Evolutionary conservation across 2,113 vertebrate genomes (phyloP).

Genomic region (Xyrauchen texanus): DNA sequence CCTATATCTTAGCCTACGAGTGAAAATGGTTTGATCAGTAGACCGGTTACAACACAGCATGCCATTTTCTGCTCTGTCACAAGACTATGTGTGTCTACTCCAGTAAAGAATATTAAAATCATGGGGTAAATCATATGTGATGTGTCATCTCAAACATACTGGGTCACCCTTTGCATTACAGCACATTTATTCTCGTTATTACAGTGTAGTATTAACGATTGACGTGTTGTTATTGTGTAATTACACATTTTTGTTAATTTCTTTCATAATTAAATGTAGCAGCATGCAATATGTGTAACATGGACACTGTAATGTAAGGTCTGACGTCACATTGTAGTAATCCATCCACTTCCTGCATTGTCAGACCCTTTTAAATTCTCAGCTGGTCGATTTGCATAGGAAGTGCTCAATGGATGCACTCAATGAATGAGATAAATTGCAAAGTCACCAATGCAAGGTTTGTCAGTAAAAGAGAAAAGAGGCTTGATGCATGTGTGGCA

Average conservation of each 20-base stretch:
- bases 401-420: constrained; percentile 18
- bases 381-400: not conserved
- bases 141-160: constrained; percentile 4
- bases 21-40: not conserved
- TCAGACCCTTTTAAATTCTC: constrained; percentile 7
- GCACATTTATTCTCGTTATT: too few relatives aligned
- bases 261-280: not conserved
- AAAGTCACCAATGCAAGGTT: constrained; percentile 16
- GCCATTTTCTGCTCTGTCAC: constrained; percentile 48
- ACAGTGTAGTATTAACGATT: not conserved
- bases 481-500: constrained; percentile 18
- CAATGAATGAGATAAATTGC: not conserved
- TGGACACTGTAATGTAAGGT: not conserved
- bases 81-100: not conserved
- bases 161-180: not conserved
- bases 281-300: not conserved
- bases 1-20: constrained; percentile 10
- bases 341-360: constrained; percentile 19
- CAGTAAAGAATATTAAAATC: not conserved
- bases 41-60: constrained; percentile 6
- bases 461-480: not conserved
- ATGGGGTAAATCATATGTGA: not conserved
- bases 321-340: not conserved
- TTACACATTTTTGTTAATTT: not conserved
- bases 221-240: not conserved